Evolutionary conservation across 2,888 invertebrate genomes (phyloP).

Genomic region (Erannis defoliaria): DNA sequence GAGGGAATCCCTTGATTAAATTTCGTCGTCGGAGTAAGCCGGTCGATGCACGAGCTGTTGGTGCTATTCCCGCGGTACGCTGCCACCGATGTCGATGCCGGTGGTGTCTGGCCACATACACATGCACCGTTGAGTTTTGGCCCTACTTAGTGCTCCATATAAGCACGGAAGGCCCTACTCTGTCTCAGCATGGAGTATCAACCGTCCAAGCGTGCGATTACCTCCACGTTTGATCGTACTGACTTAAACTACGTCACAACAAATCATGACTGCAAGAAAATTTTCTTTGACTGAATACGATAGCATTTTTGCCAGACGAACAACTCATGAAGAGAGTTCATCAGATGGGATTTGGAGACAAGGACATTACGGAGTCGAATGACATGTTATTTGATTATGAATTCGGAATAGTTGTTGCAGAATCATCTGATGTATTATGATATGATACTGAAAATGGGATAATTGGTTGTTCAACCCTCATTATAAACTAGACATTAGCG

Average conservation of each 20-base stretch:
- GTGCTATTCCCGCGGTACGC: conserved; percentile 59
- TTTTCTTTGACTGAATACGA: conserved; percentile 17
- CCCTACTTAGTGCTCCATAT: neutral
- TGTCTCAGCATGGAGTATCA: conserved; percentile 6
- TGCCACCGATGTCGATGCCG: conserved; percentile 57
- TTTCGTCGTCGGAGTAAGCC: conserved; percentile 78
- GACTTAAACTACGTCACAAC: conserved; percentile 18
- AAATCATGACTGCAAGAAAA: conserved; percentile 11
- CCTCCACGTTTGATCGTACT: conserved; percentile 29
- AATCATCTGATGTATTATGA: conserved; percentile 12
- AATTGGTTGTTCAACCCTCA: conserved; percentile 23
- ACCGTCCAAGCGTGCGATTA: conserved; percentile 22
- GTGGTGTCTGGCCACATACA: conserved; percentile 17
- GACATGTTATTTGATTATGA: conserved; percentile 22
- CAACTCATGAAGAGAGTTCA: conserved; percentile 25
- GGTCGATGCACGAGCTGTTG: conserved; percentile 63
- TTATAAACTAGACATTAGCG: conserved; percentile 38
- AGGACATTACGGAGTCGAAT: conserved; percentile 17
- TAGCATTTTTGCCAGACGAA: conserved; percentile 5
- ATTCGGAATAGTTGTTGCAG: conserved; percentile 19
- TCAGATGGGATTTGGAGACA: conserved; percentile 19
- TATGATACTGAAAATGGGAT: conserved; percentile 20
- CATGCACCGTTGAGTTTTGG: conserved; percentile 14
- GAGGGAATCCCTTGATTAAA: conserved; percentile 84
- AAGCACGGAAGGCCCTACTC: conserved; percentile 6